These are phyloP conservation scores for Thaumetopoea pityocampa DNA, from an alignment of 1,140 invertebrate species.

Conservation along the genomic window DNA sequence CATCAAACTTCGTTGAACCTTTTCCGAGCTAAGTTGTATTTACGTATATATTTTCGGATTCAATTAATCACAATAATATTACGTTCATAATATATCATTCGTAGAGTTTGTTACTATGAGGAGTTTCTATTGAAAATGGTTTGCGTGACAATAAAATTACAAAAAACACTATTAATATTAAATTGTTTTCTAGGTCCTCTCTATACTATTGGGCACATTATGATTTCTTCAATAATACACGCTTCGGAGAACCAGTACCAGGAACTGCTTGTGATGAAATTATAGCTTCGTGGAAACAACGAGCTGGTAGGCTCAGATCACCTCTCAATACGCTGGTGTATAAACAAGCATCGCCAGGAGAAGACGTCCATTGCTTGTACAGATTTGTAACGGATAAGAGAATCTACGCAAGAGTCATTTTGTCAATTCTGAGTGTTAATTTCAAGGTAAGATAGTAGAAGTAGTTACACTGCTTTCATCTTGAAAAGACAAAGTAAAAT, in stretches of 20 bases:
- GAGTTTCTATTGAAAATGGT: too few relatives aligned
- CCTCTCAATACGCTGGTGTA: conserved; percentile 91
- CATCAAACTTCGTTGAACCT: too few relatives aligned
- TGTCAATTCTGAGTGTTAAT: conserved; percentile 82
- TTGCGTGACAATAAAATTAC: too few relatives aligned
- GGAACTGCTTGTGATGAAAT: conserved; percentile 90
- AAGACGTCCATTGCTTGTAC: conserved; percentile 87
- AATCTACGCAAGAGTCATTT: conserved; percentile 86
- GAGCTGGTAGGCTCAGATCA: conserved; percentile 83
- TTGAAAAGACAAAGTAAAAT: too few relatives aligned
- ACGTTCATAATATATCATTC: too few relatives aligned
- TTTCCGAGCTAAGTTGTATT: too few relatives aligned
- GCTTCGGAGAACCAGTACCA: conserved; percentile 86
- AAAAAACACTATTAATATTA: too few relatives aligned
- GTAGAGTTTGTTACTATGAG: too few relatives aligned
- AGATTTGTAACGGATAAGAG: conserved; percentile 88
- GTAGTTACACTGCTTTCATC: neutral
- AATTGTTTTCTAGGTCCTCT: conserved; percentile 78
- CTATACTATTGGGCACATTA: conserved; percentile 95
- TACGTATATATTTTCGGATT: too few relatives aligned
- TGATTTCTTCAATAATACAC: conserved; percentile 93
- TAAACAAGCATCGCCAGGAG: conserved; percentile 81
- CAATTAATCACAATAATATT: too few relatives aligned
- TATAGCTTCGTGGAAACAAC: conserved; percentile 86
- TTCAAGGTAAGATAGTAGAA: conserved; percentile 76